phyloP scores from a whole-genome alignment of 2,888 invertebrate genomes.

The Timema cristinae region DNA sequence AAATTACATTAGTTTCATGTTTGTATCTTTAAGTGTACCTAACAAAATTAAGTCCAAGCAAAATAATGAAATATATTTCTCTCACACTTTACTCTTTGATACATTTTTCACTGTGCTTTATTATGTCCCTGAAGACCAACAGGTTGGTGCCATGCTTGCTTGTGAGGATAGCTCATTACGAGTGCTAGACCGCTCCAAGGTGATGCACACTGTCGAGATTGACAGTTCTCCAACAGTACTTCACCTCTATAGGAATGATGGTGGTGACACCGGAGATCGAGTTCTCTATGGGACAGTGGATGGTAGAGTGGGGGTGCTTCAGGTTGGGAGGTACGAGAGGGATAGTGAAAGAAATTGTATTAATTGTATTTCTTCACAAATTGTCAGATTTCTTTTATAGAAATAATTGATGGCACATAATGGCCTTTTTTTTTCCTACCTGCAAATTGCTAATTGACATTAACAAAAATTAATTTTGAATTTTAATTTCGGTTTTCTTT shows the following conservation, averaged over 20 bases:
- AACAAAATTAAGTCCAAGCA: too few relatives aligned
- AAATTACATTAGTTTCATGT: too few relatives aligned
- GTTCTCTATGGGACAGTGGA: conserved; percentile 65
- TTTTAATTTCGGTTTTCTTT: too few relatives aligned
- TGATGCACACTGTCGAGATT: conserved; percentile 56
- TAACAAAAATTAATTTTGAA: too few relatives aligned
- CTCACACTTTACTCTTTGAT: too few relatives aligned
- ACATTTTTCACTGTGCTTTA: too few relatives aligned
- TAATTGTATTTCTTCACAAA: background rate
- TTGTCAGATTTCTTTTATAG: background rate
- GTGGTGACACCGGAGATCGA: conserved; percentile 55
- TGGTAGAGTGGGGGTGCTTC: conserved; percentile 59
- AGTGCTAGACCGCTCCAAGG: conserved; percentile 68
- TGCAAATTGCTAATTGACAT: too few relatives aligned
- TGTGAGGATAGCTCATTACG: conserved; percentile 78
- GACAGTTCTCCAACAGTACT: conserved; percentile 50
- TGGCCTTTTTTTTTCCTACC: too few relatives aligned
- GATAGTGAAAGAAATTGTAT: too few relatives aligned
- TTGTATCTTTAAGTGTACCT: too few relatives aligned
- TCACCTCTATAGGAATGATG: conserved; percentile 52
- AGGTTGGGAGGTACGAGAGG: conserved; percentile 46
- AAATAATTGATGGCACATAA: background rate
- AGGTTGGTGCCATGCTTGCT: conserved; percentile 66
- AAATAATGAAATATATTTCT: too few relatives aligned
- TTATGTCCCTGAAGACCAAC: too few relatives aligned